phyloP scores from a whole-genome alignment of 1,140 invertebrate species.

The Oryctes rhinoceros region DNA sequence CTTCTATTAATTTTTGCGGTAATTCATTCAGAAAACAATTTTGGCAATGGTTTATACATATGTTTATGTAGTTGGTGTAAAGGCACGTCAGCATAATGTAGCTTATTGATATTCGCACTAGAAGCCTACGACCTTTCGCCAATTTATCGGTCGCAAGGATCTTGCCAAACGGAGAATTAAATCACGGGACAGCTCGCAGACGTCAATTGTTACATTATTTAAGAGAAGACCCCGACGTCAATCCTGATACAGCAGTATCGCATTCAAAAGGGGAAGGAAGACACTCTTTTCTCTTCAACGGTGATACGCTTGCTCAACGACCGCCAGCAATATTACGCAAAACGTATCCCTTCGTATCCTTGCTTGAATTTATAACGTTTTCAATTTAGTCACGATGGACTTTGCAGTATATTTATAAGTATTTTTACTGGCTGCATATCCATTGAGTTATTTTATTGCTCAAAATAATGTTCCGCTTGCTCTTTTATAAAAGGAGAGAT shows the following conservation, averaged over 20 bases:
- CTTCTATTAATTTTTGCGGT: too few species aligned
- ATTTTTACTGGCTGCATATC: not conserved
- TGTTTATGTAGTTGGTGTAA: not conserved
- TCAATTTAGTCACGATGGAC: slow-evolving; percentile 23
- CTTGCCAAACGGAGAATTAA: slow-evolving; percentile 22
- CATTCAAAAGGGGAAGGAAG: not conserved
- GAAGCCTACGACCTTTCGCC: not conserved
- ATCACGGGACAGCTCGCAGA: slow-evolving; percentile 15
- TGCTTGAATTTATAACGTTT: slow-evolving; percentile 27
- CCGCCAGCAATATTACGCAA: slow-evolving; percentile 12
- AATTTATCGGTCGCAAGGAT: slow-evolving; percentile 10
- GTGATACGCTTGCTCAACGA: not conserved
- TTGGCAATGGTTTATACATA: not conserved
- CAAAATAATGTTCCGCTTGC: not conserved
- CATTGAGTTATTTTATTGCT: not conserved
- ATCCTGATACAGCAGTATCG: slow-evolving; percentile 24
- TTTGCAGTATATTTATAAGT: slow-evolving; percentile 12
- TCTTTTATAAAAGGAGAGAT: not conserved
- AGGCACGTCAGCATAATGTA: not conserved
- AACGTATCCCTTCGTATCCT: slow-evolving; percentile 12
- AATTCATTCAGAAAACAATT: too few species aligned
- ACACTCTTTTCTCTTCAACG: not conserved
- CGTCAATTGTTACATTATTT: slow-evolving; percentile 36
- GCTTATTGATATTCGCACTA: not conserved
- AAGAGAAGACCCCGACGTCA: slow-evolving; percentile 18